phyloP scores from a whole-genome alignment of 2,113 vertebrate species.

The Guaruba guarouba region DNA sequence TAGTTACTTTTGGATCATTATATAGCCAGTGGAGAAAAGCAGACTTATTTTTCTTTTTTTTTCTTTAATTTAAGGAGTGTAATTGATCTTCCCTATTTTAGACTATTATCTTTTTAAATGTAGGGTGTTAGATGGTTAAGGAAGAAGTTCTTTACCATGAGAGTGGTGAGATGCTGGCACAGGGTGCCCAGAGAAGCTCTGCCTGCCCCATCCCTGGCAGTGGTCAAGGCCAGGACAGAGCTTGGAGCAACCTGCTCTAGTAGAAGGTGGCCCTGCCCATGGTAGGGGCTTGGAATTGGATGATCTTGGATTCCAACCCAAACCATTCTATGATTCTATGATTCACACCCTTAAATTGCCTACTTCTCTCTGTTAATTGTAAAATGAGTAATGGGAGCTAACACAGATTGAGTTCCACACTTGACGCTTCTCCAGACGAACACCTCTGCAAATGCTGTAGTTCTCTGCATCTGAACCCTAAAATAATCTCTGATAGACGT shows the following conservation, averaged over 20 bases:
- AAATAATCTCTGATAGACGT: neutral
- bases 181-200: neutral
- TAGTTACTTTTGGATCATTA: neutral
- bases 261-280: neutral
- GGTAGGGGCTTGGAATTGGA: neutral
- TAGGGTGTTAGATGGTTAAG: neutral
- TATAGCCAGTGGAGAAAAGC: neutral
- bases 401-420: neutral
- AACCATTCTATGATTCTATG: neutral
- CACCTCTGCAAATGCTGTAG: neutral
- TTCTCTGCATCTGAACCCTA: neutral
- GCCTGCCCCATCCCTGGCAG: neutral
- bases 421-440: neutral
- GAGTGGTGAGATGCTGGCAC: neutral
- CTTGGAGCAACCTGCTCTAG: neutral
- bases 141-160: neutral
- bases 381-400: neutral
- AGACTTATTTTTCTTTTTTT: neutral
- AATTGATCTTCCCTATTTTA: neutral
- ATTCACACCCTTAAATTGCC: neutral
- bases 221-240: neutral
- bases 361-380: neutral
- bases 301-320: neutral
- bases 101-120: neutral
- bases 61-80: neutral